These are phyloP conservation scores for Grantiella picta DNA, from an alignment of 2,113 vertebrate genomes.

Conservation along the genomic window DNA sequence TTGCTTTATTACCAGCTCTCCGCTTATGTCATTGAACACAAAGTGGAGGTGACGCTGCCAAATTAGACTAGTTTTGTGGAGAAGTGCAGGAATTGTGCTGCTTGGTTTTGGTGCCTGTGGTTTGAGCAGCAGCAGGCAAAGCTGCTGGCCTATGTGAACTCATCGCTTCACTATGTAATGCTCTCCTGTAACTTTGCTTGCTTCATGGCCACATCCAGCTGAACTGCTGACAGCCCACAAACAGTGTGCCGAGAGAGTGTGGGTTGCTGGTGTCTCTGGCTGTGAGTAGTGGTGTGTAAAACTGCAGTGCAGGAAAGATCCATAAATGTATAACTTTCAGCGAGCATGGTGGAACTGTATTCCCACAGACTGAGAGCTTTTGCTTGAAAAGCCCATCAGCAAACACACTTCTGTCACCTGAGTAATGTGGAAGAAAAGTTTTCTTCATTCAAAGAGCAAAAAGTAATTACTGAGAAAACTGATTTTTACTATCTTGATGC, in stretches of 20 bases:
- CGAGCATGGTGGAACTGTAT: rapidly evolving
- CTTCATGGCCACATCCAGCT: not conserved
- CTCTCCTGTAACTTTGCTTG: not conserved
- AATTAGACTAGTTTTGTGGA: rapidly evolving
- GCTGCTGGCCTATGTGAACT: not conserved
- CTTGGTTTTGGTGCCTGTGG: not conserved
- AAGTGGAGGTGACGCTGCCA: rapidly evolving
- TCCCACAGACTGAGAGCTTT: not conserved
- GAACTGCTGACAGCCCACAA: not conserved
- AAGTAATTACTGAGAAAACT: not conserved
- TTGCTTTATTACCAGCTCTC: not conserved
- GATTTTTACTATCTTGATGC: not conserved
- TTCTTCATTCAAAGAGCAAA: not conserved
- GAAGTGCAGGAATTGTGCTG: not conserved
- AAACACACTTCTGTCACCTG: not conserved
- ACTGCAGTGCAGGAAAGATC: not conserved
- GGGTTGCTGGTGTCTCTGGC: not conserved
- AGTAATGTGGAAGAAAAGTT: not conserved
- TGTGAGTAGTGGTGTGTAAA: not conserved
- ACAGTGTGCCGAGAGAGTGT: not conserved
- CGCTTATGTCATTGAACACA: rapidly evolving
- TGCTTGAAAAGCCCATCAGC: rapidly evolving
- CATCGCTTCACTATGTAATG: not conserved
- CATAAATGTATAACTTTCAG: not conserved
- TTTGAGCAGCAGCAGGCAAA: not conserved